Conservation (phyloP, 1,140 invertebrate genomes). For the Phymastichus coffea region DNA sequence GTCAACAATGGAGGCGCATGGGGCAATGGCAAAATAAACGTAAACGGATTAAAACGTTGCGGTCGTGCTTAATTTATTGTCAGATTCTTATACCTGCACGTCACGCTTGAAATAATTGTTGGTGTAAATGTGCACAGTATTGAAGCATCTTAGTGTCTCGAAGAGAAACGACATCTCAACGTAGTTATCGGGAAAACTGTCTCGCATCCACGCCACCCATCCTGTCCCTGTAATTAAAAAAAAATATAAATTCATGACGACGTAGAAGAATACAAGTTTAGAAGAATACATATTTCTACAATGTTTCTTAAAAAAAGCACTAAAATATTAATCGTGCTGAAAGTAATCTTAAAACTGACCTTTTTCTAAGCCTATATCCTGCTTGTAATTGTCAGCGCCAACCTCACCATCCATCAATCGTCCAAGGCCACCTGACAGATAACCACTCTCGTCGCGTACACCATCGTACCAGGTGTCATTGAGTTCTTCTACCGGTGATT, state of each 20-base stretch:
- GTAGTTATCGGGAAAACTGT: constrained; percentile 56
- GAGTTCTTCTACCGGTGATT: constrained; percentile 61
- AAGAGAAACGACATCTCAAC: constrained; percentile 70
- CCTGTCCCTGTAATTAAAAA: constrained; percentile 62
- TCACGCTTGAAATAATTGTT: constrained; percentile 71
- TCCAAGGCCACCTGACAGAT: constrained; percentile 64
- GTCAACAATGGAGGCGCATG: too few species aligned
- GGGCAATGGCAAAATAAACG: too few species aligned
- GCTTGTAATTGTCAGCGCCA: constrained; percentile 69
- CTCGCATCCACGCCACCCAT: constrained; percentile 79
- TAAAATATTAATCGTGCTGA: too few species aligned
- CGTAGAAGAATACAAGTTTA: too few species aligned
- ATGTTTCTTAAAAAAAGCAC: too few species aligned
- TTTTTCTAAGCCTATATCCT: constrained; percentile 63
- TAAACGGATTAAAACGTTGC: too few species aligned
- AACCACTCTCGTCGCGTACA: constrained; percentile 52
- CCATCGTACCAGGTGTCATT: constrained; percentile 77
- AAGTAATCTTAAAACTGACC: constrained; percentile 56
- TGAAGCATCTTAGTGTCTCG: constrained; percentile 67
- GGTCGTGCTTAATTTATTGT: too few species aligned
- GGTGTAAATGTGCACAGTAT: constrained; percentile 65
- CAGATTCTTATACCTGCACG: constrained; percentile 62
- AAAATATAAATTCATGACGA: too few species aligned
- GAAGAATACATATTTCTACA: too few species aligned
- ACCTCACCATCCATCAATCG: constrained; percentile 70